Percentiles rank a stretch among this genome's conserved stretches.
Conservation (phyloP, 1,140 invertebrate genomes). For the Formica selysi region DNA sequence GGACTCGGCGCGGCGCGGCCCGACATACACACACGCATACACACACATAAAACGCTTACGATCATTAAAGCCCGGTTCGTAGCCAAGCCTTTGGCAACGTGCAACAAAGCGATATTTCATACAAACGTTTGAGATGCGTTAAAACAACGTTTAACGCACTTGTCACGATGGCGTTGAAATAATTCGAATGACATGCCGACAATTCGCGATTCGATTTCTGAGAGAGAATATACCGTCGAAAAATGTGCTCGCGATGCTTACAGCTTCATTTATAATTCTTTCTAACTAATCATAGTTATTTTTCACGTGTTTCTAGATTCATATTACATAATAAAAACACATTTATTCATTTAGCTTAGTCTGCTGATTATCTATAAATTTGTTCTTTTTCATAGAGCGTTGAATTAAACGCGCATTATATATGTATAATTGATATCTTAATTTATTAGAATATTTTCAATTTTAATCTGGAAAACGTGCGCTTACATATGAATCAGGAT, state of each 20-base stretch:
- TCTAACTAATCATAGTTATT: no score
- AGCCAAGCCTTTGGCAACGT: constrained; percentile 62
- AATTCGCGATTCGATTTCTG: not conserved
- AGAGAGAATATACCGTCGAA: not conserved
- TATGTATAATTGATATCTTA: not conserved
- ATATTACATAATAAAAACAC: no score
- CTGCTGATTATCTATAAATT: no score
- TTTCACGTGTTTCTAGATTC: no score
- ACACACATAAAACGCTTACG: constrained; percentile 59
- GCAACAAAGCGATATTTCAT: constrained; percentile 71
- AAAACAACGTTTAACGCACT: constrained; percentile 60
- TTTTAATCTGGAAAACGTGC: not conserved
- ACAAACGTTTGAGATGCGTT: constrained; percentile 49
- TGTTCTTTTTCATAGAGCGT: not conserved
- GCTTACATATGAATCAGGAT: not conserved
- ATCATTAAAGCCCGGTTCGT: constrained; percentile 68
- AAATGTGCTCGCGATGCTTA: not conserved
- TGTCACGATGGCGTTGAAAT: constrained; percentile 67
- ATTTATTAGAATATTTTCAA: not conserved
- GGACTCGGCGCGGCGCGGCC: not conserved
- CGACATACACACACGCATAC: no score
- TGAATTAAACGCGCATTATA: constrained; percentile 1
- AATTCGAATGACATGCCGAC: constrained; percentile 59
- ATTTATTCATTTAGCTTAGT: no score
- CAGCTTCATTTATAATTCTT: not conserved